A percentile compares a stretch with the other conserved stretches of the same genome.
Evolutionary conservation across 2,888 invertebrate species (phyloP).

Genomic region (Clostera curtula): DNA sequence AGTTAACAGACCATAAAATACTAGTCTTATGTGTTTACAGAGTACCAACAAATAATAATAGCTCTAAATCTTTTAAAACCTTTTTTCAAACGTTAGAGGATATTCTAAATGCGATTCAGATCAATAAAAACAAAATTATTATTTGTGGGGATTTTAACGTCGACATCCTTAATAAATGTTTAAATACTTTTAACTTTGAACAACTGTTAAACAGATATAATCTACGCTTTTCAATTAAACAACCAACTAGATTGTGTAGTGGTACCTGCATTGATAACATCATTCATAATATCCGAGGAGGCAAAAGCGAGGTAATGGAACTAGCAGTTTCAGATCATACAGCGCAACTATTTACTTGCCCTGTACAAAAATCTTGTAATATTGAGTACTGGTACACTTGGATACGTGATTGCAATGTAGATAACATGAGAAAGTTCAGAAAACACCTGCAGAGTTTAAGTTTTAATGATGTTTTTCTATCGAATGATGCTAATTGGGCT

Average conservation of each 20-base stretch:
- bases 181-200: background rate
- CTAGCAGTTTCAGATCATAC: slow-evolving; percentile 2
- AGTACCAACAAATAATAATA: too few relatives aligned
- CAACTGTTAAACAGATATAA: slow-evolving; percentile 1
- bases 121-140: background rate
- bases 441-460: background rate
- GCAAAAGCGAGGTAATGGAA: background rate
- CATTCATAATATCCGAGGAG: background rate
- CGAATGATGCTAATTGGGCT: slow-evolving; percentile 2
- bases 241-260: background rate
- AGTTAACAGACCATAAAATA: too few relatives aligned
- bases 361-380: slow-evolving; percentile 1
- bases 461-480: slow-evolving; percentile 1
- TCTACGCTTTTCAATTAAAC: background rate
- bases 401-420: slow-evolving; percentile 1
- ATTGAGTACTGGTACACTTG: background rate
- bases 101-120: too few relatives aligned
- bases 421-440: slow-evolving; percentile 2
- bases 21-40: too few relatives aligned
- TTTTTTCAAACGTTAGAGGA: too few relatives aligned
- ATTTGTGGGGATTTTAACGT: slow-evolving; percentile 2
- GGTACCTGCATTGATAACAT: slow-evolving; percentile 2
- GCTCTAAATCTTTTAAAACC: too few relatives aligned
- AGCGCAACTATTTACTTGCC: slow-evolving; percentile 1
- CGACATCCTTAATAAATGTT: background rate